Conservation (phyloP, 2,797 vertebrate species). For the Potorous gilbertii region DNA sequence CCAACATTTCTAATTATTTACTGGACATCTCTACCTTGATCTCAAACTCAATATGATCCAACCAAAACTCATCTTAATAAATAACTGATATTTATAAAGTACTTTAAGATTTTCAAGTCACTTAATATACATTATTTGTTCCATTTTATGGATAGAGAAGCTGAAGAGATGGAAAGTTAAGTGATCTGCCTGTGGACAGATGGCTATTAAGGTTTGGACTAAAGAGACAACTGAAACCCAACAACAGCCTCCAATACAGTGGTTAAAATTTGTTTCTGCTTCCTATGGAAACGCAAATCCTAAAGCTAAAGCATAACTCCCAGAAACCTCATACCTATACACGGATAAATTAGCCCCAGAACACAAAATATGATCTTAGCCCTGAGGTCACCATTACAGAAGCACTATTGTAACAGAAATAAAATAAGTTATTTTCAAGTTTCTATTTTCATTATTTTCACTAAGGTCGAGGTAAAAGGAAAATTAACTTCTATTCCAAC, state of each 20-base stretch:
- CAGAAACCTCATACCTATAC: background rate
- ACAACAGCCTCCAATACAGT: background rate
- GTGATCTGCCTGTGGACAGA: background rate
- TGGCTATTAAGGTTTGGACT: background rate
- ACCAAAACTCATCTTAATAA: background rate
- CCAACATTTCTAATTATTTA: background rate
- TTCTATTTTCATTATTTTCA: background rate
- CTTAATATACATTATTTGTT: background rate
- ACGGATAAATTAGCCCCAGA: background rate
- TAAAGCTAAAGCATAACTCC: background rate
- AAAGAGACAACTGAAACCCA: background rate
- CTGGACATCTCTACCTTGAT: background rate
- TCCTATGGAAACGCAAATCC: background rate
- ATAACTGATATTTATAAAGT: background rate
- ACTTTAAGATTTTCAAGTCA: background rate
- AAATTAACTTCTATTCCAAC: background rate
- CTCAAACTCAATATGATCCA: background rate
- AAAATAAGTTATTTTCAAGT: background rate
- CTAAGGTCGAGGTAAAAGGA: background rate
- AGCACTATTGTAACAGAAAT: background rate
- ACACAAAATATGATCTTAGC: background rate
- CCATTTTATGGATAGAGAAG: background rate
- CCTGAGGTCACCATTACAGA: background rate
- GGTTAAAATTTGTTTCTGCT: background rate
- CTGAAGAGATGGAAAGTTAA: background rate